Conservation (phyloP, 53 echinoderm and acorn worm genomes). For the Zoroaster sp. region DNA sequence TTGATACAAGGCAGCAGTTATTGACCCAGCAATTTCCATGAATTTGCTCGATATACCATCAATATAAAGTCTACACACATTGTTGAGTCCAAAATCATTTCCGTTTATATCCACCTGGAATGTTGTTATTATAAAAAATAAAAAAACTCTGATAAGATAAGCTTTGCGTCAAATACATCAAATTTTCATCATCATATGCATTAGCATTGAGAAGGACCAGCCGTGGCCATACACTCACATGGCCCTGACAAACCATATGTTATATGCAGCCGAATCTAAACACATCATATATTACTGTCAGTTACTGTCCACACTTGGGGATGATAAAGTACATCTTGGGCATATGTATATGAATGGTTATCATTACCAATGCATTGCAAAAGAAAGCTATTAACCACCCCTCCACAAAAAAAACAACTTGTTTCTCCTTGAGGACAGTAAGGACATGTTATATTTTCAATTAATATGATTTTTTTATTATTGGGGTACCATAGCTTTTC, state of each 20-base stretch:
- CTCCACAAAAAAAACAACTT: background rate
- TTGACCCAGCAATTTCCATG: too few relatives aligned
- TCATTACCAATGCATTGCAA: background rate
- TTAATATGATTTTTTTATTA: background rate
- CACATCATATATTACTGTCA: slow-evolving; percentile 8
- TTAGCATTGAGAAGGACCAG: too few relatives aligned
- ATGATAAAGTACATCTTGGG: background rate
- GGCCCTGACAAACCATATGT: slow-evolving; percentile 19
- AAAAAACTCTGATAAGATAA: too few relatives aligned
- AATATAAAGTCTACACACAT: background rate
- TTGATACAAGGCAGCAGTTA: too few relatives aligned
- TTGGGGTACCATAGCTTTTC: background rate
- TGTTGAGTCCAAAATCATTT: background rate
- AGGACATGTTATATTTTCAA: background rate
- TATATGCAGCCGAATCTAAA: slow-evolving; percentile 26
- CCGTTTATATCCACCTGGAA: background rate
- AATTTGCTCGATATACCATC: too few relatives aligned
- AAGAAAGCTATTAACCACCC: too few relatives aligned
- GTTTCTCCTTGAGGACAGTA: background rate
- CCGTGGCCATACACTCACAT: too few relatives aligned
- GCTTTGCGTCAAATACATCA: too few relatives aligned
- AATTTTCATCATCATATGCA: too few relatives aligned
- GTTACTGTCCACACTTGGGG: background rate
- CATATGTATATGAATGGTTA: background rate
- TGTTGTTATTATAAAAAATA: background rate